A percentile compares a stretch with the other conserved stretches of the same genome.
phyloP scores from a whole-genome alignment of 1,140 invertebrate species.

The Cherax quadricarinatus region DNA sequence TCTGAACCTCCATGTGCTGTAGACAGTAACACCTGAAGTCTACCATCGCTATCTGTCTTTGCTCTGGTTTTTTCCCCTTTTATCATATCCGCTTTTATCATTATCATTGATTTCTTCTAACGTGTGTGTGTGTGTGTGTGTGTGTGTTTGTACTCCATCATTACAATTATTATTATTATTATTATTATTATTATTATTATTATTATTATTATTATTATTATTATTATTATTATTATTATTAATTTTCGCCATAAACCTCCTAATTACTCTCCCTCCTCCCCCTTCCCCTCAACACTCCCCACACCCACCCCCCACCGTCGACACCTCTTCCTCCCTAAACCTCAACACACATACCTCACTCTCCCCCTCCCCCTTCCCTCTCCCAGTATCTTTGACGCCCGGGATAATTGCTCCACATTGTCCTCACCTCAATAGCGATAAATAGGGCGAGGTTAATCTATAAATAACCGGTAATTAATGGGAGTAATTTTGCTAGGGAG shows the following conservation, averaged over 20 bases:
- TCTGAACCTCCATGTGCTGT: not conserved
- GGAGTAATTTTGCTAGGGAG: slow-evolving; percentile 52
- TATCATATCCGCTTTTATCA: too few relatives aligned
- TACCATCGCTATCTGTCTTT: too few relatives aligned
- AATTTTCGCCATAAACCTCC: too few relatives aligned
- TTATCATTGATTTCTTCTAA: too few relatives aligned
- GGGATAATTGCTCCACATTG: slow-evolving; percentile 65
- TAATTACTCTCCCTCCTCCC: not conserved
- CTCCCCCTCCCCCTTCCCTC: not conserved
- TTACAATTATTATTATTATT: too few relatives aligned
- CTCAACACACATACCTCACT: not conserved
- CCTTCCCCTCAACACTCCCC: not conserved
- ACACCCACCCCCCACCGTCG: not conserved
- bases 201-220: too few relatives aligned
- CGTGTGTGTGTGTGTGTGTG: too few relatives aligned
- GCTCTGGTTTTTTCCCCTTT: too few relatives aligned
- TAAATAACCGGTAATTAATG: slow-evolving; percentile 71
- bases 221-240: too few relatives aligned
- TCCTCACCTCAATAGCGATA: slow-evolving; percentile 58
- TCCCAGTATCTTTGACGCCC: slow-evolving; percentile 45
- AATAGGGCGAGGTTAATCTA: slow-evolving; percentile 70
- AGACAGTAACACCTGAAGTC: too few relatives aligned
- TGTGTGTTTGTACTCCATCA: too few relatives aligned
- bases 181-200: too few relatives aligned
- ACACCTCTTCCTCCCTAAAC: not conserved